Evolutionary conservation across 2,888 invertebrate species (phyloP).

Genomic region (Troglohyphantes excavatus): DNA sequence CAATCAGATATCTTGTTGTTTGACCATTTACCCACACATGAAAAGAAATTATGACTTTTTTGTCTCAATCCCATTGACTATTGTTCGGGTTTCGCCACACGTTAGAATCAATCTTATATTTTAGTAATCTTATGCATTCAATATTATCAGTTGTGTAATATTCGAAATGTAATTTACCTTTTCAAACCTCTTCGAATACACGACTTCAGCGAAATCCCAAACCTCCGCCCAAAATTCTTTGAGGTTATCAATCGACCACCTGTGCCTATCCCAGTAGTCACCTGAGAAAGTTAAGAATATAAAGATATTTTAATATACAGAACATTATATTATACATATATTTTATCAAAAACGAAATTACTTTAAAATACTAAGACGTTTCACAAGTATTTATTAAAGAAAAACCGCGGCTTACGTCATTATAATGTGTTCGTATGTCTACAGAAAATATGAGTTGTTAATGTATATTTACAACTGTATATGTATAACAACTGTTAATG

Average conservation of each 20-base stretch:
- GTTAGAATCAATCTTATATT: no score
- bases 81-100: no score
- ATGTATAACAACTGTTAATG: no score
- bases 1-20: no score
- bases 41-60: no score
- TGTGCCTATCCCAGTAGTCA: conserved; percentile 83
- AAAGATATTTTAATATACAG: background rate
- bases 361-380: background rate
- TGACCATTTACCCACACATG: no score
- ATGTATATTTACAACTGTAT: background rate
- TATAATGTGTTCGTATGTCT: background rate
- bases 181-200: conserved; percentile 82
- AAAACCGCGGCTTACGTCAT: background rate
- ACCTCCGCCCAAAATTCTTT: conserved; percentile 84
- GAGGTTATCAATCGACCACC: conserved; percentile 84
- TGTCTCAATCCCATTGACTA: no score
- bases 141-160: no score
- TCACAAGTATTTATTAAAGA: background rate
- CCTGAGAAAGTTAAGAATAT: conserved; percentile 17
- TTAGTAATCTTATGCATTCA: no score
- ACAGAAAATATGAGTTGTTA: background rate
- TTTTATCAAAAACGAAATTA: background rate
- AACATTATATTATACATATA: no score
- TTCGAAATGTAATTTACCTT: conserved; percentile 81
- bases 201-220: conserved; percentile 83